Conservation (phyloP, 2,113 vertebrate genomes). For the Pao palembangensis region DNA sequence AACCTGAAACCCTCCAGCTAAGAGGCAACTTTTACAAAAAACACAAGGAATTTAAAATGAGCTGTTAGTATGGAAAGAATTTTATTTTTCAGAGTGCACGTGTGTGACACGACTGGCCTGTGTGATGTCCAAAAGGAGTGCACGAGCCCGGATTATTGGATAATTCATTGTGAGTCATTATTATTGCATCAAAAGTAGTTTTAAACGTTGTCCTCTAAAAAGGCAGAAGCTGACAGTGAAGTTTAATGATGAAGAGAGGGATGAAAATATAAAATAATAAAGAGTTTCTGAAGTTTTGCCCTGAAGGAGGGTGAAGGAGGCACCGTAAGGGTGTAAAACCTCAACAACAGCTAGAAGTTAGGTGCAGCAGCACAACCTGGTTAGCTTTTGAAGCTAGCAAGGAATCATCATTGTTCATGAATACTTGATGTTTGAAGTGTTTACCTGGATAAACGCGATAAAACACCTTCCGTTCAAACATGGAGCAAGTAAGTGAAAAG, state of each 20-base stretch:
- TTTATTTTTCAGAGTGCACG: background rate
- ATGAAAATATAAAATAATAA: constrained; percentile 33
- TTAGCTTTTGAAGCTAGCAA: background rate
- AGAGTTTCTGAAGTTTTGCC: constrained; percentile 33
- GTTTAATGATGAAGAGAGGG: constrained; percentile 47
- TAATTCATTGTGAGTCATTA: constrained; percentile 48
- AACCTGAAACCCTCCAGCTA: no score
- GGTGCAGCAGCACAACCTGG: background rate
- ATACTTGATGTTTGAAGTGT: background rate
- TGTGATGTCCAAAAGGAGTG: constrained; percentile 37
- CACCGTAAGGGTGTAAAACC: background rate
- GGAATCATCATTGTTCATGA: background rate
- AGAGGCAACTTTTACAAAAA: no score
- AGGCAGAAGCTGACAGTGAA: constrained; percentile 31
- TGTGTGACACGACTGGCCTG: background rate
- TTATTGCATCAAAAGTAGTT: constrained; percentile 37
- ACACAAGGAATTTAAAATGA: no score
- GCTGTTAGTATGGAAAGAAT: no score
- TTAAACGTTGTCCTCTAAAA: constrained; percentile 51
- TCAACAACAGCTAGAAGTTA: background rate
- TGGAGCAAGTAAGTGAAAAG: no score
- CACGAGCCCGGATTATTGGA: constrained; percentile 29
- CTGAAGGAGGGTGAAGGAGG: background rate
- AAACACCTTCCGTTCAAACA: background rate
- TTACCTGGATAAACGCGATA: background rate